Conservation (phyloP, 1,140 invertebrate genomes). For the Drosophila leontia region DNA sequence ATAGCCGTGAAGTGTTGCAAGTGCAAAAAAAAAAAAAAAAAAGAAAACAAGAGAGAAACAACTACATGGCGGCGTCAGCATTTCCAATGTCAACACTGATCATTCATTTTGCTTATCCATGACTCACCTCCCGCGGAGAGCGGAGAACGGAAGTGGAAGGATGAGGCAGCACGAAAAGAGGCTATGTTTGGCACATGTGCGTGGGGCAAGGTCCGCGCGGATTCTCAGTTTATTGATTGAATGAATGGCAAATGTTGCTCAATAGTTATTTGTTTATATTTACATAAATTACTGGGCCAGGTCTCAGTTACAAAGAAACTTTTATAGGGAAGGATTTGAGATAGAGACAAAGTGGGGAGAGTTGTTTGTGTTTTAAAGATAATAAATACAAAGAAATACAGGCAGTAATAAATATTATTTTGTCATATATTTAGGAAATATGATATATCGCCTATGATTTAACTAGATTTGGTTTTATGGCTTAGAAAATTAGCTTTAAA, state of each 20-base stretch:
- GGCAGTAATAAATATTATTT: background rate
- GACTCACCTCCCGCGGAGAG: conserved; percentile 48
- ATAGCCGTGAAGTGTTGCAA: conserved; percentile 56
- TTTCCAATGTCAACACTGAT: conserved; percentile 76
- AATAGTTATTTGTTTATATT: conserved; percentile 43
- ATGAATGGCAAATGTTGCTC: conserved; percentile 13
- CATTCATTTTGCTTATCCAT: conserved; percentile 73
- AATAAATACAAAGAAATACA: background rate
- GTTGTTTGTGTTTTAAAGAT: background rate
- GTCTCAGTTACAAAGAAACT: background rate
- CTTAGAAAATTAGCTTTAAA: background rate
- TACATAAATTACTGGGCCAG: conserved; percentile 27
- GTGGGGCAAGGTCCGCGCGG: conserved; percentile 18
- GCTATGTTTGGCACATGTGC: conserved; percentile 7
- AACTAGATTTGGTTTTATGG: background rate
- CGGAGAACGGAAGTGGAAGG: conserved; percentile 57
- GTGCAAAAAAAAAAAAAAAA: conserved; percentile 36
- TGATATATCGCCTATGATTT: background rate
- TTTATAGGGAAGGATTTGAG: background rate
- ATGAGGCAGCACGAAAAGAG: conserved; percentile 10
- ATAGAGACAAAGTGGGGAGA: too few relatives aligned
- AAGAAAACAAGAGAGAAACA: conserved; percentile 21
- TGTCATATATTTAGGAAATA: background rate
- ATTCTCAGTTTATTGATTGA: conserved; percentile 42
- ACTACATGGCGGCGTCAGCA: conserved; percentile 46